Percentiles rank a stretch among this genome's conserved stretches.
Conservation (phyloP, 2,888 invertebrate genomes). For the Polietes domitor region DNA sequence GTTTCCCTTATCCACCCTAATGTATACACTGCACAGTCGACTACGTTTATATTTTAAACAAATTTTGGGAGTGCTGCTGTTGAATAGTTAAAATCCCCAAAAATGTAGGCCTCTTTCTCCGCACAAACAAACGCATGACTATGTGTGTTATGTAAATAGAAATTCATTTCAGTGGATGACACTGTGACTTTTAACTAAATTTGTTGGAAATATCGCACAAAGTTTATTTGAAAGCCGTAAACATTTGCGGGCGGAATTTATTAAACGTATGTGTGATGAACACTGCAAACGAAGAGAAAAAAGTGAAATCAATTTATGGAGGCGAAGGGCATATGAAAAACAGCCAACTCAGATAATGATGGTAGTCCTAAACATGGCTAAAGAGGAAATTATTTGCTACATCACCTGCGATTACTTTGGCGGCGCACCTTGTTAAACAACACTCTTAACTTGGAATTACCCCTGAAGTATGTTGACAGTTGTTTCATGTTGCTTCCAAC, state of each 20-base stretch:
- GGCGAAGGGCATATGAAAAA: neutral
- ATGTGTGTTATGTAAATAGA: constrained; percentile 17
- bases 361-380: no score
- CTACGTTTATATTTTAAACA: neutral
- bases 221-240: neutral
- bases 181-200: neutral
- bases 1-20: constrained; percentile 1
- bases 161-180: constrained; percentile 13
- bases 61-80: neutral
- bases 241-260: constrained; percentile 11
- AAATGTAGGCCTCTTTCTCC: constrained; percentile 21
- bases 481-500: no score
- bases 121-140: neutral
- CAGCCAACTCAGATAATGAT: neutral
- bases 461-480: no score
- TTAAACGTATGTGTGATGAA: constrained; percentile 9
- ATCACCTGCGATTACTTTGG: no score
- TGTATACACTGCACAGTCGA: neutral
- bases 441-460: no score
- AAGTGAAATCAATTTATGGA: neutral
- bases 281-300: neutral
- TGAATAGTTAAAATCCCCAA: neutral
- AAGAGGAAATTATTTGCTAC: no score
- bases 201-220: neutral
- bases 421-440: no score